Percentiles rank a stretch among this genome's conserved stretches.
These are phyloP conservation scores for Cyrtonyx montezumae DNA, from an alignment of 2,113 vertebrate genomes.

Conservation along the genomic window DNA sequence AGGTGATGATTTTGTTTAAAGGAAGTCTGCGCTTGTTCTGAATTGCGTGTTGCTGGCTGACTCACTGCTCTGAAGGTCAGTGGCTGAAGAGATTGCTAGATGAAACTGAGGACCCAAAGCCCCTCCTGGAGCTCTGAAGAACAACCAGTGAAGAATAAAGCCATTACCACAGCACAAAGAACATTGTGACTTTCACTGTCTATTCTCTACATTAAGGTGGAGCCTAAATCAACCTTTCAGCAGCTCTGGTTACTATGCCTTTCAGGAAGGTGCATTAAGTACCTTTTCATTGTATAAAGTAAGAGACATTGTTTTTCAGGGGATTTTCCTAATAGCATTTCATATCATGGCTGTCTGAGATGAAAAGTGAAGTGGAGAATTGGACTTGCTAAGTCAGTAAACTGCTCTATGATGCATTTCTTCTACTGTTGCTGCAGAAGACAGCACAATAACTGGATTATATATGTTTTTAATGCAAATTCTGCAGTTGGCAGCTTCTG, in stretches of 20 bases:
- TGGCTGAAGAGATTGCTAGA: neutral
- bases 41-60: neutral
- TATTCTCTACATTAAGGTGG: neutral
- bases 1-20: neutral
- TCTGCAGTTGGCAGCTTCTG: neutral
- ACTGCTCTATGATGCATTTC: neutral
- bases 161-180: neutral
- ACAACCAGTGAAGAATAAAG: neutral
- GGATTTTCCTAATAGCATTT: slow-evolving; percentile 9
- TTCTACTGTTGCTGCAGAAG: neutral
- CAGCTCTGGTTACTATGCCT: accelerated
- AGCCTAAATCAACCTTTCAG: neutral
- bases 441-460: neutral
- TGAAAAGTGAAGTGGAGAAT: neutral
- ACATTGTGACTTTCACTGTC: neutral
- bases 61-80: slow-evolving; percentile 17
- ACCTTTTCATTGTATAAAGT: neutral
- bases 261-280: neutral
- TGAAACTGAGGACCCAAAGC: neutral
- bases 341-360: neutral
- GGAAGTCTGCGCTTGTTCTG: neutral
- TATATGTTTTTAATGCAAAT: neutral
- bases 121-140: neutral
- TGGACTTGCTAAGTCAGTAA: neutral
- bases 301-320: neutral